Base-by-base conservation (phyloP, 2,797 vertebrate species). In the Helostoma temminkii region DNA sequence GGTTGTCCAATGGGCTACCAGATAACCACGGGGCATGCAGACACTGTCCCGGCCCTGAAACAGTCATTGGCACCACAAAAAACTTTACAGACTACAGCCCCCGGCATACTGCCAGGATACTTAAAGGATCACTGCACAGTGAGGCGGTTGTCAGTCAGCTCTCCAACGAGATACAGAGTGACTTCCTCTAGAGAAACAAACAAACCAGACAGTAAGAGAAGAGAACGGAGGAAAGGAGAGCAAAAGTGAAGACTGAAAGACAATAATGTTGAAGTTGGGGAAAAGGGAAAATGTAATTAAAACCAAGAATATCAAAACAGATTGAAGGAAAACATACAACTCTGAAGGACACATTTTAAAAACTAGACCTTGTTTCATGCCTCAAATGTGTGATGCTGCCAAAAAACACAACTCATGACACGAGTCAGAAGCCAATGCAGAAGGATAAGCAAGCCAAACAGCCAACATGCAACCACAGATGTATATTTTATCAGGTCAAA, bases 81-180 rank as follows among this genome's bases (percentile, higher is more conserved):
- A 73, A 83, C 54, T 66, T 76, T n/a, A 61, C 55, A 49, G 86
- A 84, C 41, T 66, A 74, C 78, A 90, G 73, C 30, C 92, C 88
- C 1, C 87, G 87, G 50, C 89, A 82, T 67, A 93, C 93, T 18
- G 91, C 85, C 19, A 89, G 86, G 37, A 91, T 93, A 55, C 80
- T 94, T 19, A 80, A 82, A 64, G 91, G 91, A 49, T 91, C 87
- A 2, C 36, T 36, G 8, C 84, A 91, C 21, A 88, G 84, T 9
- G 92, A 94, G 63, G 86, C 93, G 68, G 89, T 91, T 9, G 84
- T 94, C 63, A 94, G 93, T 81, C 93, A 93, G 80, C 86, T 94
- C 26, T 94, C 94, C 66, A 93, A 86, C 5, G 93, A 95, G 50
- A 6, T 92, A 42, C 92, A 94, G 74, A 95, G 93, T 0, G 93